Evolutionary conservation across 2,888 invertebrate genomes (phyloP), one percentile per base, ranked within the genome.

Genomic region (Balanococcus diminutus): DNA sequence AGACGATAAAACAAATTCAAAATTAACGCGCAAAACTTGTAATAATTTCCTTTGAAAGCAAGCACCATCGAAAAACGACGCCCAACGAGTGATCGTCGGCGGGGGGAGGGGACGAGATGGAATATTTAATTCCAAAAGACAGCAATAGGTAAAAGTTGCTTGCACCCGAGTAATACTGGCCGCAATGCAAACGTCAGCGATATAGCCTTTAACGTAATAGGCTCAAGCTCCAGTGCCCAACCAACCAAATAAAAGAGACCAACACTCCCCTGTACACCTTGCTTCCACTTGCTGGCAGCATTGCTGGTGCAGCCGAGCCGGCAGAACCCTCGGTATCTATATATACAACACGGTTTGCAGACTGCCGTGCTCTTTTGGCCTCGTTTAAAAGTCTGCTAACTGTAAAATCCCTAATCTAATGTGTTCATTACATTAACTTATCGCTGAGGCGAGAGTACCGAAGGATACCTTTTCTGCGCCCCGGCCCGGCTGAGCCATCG

Each of bases 371-470:
- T 9, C 3, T 14, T 32, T 75, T 39, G 81, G 32, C 75, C 72
- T 56, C 81, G 46, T 42, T 22, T 42, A 16, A 42, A 82, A 82
- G 42, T 46, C 28, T 28, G 81, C 42, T 42, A 46, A 28, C 42
- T 28, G 42, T 42, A 82, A 82, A 82, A 46, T 82, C 42, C 81
- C 81, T 82, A 81, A 36, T 82, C 28, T 82, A 82, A 82, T 42
- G 81, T 82, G 81, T 82, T 82, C 81, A 42, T 82, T 82, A 82
- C 81, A 39, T 82, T 81, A 39, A 81, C 81, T 81, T 72, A 72
- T 72, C 72, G 72, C 31, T 28, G 72, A 72, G 61, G 61, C 61
- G 61, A 61, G 61, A 61, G 22, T 5, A 61, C 9, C 72, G 16
- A 72, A 56, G 19, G 5, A 28, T 31, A 72, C 28, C 72, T 31